Conservation (phyloP, 2,797 vertebrate species). For the Sandelia bainsii region DNA sequence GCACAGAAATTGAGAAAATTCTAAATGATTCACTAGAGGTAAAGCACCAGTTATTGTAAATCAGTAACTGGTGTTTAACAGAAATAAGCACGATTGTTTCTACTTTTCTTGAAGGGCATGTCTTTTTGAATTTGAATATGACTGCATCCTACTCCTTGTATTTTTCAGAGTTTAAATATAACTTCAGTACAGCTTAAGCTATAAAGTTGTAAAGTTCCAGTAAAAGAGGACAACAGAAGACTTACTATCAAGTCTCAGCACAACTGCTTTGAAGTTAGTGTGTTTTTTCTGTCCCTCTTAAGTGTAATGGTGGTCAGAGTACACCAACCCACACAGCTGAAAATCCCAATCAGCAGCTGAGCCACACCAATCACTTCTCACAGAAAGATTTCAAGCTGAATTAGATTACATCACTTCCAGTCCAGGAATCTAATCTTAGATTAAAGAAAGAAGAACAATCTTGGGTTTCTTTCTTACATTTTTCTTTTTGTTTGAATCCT, state of each 20-base stretch:
- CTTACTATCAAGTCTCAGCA: slow-evolving; percentile 21
- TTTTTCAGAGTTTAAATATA: background rate
- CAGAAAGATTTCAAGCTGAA: slow-evolving; percentile 66
- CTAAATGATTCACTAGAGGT: no score
- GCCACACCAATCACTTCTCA: slow-evolving; percentile 72
- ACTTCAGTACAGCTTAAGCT: slow-evolving; percentile 6
- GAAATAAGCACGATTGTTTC: background rate
- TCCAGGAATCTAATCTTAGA: slow-evolving; percentile 74
- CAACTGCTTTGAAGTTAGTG: slow-evolving; percentile 42
- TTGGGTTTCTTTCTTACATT: slow-evolving; percentile 40
- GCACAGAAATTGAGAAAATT: no score
- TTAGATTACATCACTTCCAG: slow-evolving; percentile 78
- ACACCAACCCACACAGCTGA: slow-evolving; percentile 53
- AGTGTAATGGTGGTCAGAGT: slow-evolving; percentile 54
- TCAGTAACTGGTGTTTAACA: slow-evolving; percentile 2
- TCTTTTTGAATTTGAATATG: background rate
- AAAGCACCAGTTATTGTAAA: background rate
- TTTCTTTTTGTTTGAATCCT: slow-evolving; percentile 37
- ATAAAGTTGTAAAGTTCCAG: slow-evolving; percentile 20
- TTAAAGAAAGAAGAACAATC: slow-evolving; percentile 67
- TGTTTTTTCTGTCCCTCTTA: slow-evolving; percentile 35
- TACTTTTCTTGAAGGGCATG: background rate
- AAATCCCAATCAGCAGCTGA: slow-evolving; percentile 76
- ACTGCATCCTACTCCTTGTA: background rate
- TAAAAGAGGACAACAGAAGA: slow-evolving; percentile 26